A percentile compares a stretch with the other conserved stretches of the same genome.
phyloP scores from a whole-genome alignment of 2,797 vertebrate genomes.

The Emys orbicularis region DNA sequence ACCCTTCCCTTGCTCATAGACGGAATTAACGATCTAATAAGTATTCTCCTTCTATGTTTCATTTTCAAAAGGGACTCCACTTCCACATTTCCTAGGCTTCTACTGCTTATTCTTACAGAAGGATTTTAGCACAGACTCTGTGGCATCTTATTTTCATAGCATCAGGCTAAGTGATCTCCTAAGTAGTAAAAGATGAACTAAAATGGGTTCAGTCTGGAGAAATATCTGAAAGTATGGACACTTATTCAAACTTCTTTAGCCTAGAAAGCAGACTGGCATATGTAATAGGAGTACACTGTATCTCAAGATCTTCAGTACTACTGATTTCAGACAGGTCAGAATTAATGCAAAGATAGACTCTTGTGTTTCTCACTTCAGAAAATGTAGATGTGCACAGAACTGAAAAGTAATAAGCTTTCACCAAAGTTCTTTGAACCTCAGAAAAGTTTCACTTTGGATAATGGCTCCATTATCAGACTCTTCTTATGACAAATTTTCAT shows the following conservation, averaged over 20 bases:
- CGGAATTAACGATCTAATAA: slow-evolving; percentile 44
- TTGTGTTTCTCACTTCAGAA: not conserved
- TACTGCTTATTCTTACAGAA: not conserved
- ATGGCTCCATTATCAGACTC: not conserved
- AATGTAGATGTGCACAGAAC: fast-evolving
- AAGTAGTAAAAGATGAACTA: slow-evolving; percentile 11
- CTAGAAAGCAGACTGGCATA: not conserved
- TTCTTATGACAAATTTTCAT: not conserved
- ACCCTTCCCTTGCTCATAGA: not conserved
- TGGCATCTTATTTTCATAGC: not conserved
- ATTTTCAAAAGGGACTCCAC: not conserved
- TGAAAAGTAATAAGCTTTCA: not conserved
- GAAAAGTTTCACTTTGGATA: not conserved
- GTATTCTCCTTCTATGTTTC: not conserved
- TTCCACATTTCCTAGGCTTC: not conserved
- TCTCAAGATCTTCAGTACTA: not conserved
- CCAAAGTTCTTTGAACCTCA: not conserved
- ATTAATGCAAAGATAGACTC: not conserved
- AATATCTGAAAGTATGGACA: not conserved
- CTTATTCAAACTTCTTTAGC: not conserved
- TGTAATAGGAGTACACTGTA: not conserved
- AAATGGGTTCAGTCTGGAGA: slow-evolving; percentile 12
- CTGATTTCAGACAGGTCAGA: not conserved
- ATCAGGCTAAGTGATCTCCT: not conserved
- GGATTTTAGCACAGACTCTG: slow-evolving; percentile 4